phyloP scores from a whole-genome alignment of 2,888 invertebrate species.

The Drosophila anomalata region DNA sequence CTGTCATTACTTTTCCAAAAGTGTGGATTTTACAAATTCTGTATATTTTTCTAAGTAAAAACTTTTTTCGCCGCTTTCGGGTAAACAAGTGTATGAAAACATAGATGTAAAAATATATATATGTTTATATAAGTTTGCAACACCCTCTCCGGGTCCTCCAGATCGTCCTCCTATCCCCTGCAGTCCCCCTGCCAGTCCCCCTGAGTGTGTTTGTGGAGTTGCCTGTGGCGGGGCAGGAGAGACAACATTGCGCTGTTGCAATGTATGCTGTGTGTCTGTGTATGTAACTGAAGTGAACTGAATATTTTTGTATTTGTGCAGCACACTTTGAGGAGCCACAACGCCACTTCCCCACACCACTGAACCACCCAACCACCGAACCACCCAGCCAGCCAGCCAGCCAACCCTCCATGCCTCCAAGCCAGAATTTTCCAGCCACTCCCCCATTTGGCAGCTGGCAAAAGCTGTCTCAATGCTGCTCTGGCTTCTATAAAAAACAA shows the following conservation, averaged over 20 bases:
- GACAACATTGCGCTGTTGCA: conserved; percentile 46
- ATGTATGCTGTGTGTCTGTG: conserved; percentile 4
- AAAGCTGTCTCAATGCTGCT: conserved; percentile 44
- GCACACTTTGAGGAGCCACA: conserved; percentile 50
- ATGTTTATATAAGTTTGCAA: conserved; percentile 15
- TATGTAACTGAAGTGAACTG: conserved; percentile 40
- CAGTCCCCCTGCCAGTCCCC: neutral
- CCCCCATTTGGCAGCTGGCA: conserved; percentile 64
- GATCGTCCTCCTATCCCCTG: neutral
- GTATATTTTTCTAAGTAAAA: conserved; percentile 33
- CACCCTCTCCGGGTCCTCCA: neutral
- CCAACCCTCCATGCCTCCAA: neutral
- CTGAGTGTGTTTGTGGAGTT: conserved; percentile 24
- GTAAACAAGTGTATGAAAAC: conserved; percentile 35
- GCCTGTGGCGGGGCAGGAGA: conserved; percentile 41
- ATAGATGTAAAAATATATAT: conserved; percentile 6
- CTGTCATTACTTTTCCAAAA: neutral
- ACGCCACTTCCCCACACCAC: neutral
- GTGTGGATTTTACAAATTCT: neutral
- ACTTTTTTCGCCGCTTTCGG: conserved; percentile 28
- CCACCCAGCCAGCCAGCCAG: neutral
- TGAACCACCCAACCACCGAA: neutral
- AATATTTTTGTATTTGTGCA: conserved; percentile 48
- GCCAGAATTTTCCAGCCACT: conserved; percentile 29
- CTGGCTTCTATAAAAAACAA: conserved; percentile 65